These are phyloP conservation scores for Nycticebus coucang DNA, from an alignment of 2,113 vertebrate genomes.

Conservation along the genomic window DNA sequence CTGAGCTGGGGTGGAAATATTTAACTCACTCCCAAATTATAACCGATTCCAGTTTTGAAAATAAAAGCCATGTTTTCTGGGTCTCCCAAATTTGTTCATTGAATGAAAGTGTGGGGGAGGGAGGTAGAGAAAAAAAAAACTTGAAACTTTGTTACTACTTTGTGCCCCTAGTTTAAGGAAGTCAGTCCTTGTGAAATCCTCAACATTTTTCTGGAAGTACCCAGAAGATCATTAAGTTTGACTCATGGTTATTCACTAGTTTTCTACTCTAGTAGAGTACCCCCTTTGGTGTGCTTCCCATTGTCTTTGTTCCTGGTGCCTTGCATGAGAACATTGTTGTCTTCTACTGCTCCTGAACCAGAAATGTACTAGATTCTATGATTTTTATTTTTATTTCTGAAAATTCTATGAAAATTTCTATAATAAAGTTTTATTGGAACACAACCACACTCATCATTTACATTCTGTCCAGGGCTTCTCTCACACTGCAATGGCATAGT, in stretches of 20 bases:
- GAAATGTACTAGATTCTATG: background rate
- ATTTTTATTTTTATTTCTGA: constrained; percentile 27
- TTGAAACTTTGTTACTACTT: background rate
- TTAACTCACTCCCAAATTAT: constrained; percentile 15
- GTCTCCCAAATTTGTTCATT: constrained; percentile 21
- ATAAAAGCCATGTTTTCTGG: constrained; percentile 2
- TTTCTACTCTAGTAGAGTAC: background rate
- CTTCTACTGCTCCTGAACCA: constrained; percentile 13
- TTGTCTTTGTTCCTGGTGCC: background rate
- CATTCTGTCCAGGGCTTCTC: background rate
- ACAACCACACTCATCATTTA: background rate
- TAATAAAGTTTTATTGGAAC: constrained; percentile 8
- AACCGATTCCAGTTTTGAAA: constrained; percentile 78
- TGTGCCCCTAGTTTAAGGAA: constrained; percentile 16
- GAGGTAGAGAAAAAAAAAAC: background rate
- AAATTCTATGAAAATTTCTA: constrained; percentile 31
- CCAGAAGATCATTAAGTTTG: background rate
- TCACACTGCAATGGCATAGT: background rate
- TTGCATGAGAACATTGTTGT: background rate
- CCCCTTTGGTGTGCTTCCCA: background rate
- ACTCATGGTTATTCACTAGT: background rate
- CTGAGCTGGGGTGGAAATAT: constrained; percentile 9
- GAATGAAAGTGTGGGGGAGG: background rate
- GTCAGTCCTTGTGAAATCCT: background rate
- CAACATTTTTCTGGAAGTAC: background rate